phyloP scores from a whole-genome alignment of 1,140 invertebrate species.

The Druon quercuslanigerum region DNA sequence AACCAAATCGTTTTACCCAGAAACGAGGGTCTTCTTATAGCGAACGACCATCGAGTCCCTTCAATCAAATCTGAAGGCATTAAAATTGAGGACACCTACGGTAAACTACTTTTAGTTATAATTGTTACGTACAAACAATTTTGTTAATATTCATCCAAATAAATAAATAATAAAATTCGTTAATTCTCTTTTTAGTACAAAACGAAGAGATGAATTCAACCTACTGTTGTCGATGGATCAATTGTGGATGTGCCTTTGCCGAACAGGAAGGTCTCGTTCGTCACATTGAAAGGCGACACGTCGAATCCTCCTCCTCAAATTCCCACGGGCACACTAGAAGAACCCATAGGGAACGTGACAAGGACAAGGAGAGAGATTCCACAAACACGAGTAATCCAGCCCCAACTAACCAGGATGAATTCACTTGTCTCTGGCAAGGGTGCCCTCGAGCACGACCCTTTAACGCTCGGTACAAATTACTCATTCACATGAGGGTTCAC shows the following conservation, averaged over 20 bases:
- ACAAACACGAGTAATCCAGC: conserved; percentile 37
- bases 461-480: conserved; percentile 96
- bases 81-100: conserved; percentile 55
- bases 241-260: conserved; percentile 87
- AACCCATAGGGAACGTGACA: conserved; percentile 57
- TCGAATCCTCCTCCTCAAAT: conserved; percentile 79
- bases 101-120: conserved; percentile 39
- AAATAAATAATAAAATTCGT: conserved; percentile 27
- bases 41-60: conserved; percentile 46
- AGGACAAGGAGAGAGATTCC: conserved; percentile 52
- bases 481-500: conserved; percentile 97
- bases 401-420: conserved; percentile 81
- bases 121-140: too few relatives aligned
- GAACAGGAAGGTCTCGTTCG: conserved; percentile 88
- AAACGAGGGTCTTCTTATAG: conserved; percentile 64
- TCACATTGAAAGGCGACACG: conserved; percentile 94
- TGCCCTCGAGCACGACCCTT: conserved; percentile 92
- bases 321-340: conserved; percentile 58
- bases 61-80: conserved; percentile 29
- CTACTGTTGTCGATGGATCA: conserved; percentile 87
- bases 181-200: conserved; percentile 28
- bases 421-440: conserved; percentile 93
- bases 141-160: not conserved
- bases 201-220: conserved; percentile 54
- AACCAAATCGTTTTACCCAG: conserved; percentile 69